Conservation (phyloP, 2,113 vertebrate species). For the Oreochromis aureus region DNA sequence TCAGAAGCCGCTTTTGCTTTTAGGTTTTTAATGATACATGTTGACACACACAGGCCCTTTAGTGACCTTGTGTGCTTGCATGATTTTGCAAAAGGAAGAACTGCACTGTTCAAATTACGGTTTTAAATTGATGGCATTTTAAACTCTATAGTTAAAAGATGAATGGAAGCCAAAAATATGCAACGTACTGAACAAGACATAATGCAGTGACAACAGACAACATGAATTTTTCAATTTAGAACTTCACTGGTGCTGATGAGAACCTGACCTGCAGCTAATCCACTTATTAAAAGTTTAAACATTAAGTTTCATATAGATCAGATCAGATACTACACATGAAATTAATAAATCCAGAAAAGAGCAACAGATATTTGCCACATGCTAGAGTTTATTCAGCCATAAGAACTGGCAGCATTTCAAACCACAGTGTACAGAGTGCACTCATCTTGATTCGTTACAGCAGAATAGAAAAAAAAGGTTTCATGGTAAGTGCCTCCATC, state of each 20-base stretch:
- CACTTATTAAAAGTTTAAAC: not conserved
- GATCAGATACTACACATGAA: not conserved
- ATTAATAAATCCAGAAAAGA: not conserved
- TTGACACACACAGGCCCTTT: not conserved
- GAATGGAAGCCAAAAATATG: not conserved
- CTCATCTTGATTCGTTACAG: not conserved
- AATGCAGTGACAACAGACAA: not conserved
- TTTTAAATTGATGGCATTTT: not conserved
- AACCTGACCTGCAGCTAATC: not conserved
- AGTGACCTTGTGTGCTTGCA: not conserved
- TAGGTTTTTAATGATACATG: not conserved
- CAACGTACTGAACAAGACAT: not conserved
- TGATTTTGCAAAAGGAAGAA: not conserved
- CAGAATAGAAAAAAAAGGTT: not conserved
- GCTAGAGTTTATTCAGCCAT: constrained; percentile 46
- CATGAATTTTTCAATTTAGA: not conserved
- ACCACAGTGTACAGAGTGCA: not conserved
- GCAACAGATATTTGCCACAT: not conserved
- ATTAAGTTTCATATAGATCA: not conserved
- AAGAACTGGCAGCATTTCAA: not conserved
- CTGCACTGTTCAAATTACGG: not conserved
- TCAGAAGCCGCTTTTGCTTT: not conserved
- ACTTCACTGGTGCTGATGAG: not conserved
- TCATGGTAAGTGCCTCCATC: not conserved
- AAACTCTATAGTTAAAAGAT: not conserved